Evolutionary conservation across 92 coral and sea anemone genomes (phyloP).

Genomic region (Epizoanthus ramosus): DNA sequence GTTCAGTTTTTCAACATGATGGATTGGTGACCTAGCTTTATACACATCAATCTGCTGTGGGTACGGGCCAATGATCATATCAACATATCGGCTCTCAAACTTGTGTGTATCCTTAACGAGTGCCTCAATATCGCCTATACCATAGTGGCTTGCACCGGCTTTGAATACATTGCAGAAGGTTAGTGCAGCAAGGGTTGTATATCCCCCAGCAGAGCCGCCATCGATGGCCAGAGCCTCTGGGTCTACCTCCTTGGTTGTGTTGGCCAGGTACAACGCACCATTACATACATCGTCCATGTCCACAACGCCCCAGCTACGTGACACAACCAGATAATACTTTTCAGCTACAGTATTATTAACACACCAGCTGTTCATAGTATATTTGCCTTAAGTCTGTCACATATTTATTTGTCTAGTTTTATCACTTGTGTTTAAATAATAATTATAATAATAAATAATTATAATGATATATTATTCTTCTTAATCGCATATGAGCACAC

Average conservation of each 20-base stretch:
- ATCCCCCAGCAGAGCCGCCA: constrained; percentile 98
- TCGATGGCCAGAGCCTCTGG: constrained; percentile 70
- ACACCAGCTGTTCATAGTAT: too few relatives aligned
- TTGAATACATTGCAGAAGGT: constrained; percentile 86
- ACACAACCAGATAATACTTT: not conserved
- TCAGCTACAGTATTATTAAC: too few relatives aligned
- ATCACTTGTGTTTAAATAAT: too few relatives aligned
- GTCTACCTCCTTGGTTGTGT: constrained; percentile 77
- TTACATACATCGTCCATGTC: constrained; percentile 91
- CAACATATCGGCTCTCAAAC: constrained; percentile 88
- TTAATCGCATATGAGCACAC: too few relatives aligned
- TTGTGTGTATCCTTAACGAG: constrained; percentile 86
- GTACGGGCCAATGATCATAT: constrained; percentile 77
- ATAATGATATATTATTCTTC: too few relatives aligned
- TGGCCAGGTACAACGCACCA: constrained; percentile 88
- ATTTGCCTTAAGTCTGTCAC: too few relatives aligned
- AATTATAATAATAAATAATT: too few relatives aligned
- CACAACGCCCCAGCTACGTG: constrained; percentile 84
- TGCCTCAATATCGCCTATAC: constrained; percentile 77
- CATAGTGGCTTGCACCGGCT: constrained; percentile 90
- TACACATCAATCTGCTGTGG: constrained; percentile 69
- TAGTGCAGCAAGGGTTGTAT: constrained; percentile 77
- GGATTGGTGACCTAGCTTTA: constrained; percentile 80
- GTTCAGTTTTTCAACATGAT: constrained; percentile 64
- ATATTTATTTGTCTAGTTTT: too few relatives aligned